Evolutionary conservation across 2,888 invertebrate genomes (phyloP).

Genomic region (Parnassius apollo): DNA sequence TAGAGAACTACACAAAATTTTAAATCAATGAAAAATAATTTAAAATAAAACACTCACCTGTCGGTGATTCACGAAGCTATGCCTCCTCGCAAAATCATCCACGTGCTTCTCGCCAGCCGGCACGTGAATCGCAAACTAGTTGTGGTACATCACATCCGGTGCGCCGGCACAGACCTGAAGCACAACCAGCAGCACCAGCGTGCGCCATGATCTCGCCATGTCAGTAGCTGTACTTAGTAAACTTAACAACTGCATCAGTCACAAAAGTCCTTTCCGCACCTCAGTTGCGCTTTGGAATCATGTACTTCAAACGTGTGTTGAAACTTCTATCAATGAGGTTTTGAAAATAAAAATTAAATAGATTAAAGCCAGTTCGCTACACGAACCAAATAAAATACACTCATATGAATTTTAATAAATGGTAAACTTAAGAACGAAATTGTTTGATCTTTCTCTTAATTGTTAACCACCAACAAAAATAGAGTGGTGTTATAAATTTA

Average conservation of each 20-base stretch:
- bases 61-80: slow-evolving; percentile 93
- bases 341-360: slow-evolving; percentile 31
- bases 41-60: slow-evolving; percentile 84
- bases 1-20: too few species aligned
- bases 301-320: slow-evolving; percentile 36
- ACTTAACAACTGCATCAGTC: slow-evolving; percentile 57
- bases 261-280: slow-evolving; percentile 37
- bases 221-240: slow-evolving; percentile 41
- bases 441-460: too few species aligned
- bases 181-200: slow-evolving; percentile 45
- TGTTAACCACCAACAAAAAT: too few species aligned
- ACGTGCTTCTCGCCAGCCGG: slow-evolving; percentile 87
- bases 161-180: slow-evolving; percentile 51
- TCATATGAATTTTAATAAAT: too few species aligned
- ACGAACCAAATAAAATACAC: too few species aligned
- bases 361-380: too few species aligned
- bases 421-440: too few species aligned
- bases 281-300: slow-evolving; percentile 31
- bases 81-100: slow-evolving; percentile 87
- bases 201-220: slow-evolving; percentile 70
- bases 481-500: too few species aligned
- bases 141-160: slow-evolving; percentile 83
- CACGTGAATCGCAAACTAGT: slow-evolving; percentile 93
- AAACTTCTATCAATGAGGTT: slow-evolving; percentile 33
- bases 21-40: too few species aligned